Conservation (phyloP, 2,888 invertebrate genomes). For the Trissoscelio sp. region DNA sequence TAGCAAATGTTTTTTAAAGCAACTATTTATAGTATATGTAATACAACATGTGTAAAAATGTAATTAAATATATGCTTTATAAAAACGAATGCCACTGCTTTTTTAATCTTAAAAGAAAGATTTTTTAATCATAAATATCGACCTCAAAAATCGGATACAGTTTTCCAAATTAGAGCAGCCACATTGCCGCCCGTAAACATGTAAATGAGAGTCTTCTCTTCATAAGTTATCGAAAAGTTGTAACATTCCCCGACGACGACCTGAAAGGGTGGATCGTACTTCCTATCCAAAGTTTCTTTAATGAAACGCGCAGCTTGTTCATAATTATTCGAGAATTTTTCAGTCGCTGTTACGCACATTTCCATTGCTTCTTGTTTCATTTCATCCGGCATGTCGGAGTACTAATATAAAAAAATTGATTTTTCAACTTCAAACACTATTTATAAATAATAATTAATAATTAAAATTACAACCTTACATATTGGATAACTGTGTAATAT, state of each 20-base stretch:
- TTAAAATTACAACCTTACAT: slow-evolving; percentile 87
- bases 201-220: slow-evolving; percentile 93
- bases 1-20: slow-evolving; percentile 9
- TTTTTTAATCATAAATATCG: too few relatives aligned
- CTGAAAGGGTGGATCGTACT: slow-evolving; percentile 91
- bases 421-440: not conserved
- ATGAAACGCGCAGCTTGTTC: slow-evolving; percentile 96
- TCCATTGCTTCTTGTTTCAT: slow-evolving; percentile 96
- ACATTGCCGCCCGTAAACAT: slow-evolving; percentile 96
- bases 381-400: slow-evolving; percentile 94
- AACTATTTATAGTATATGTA: slow-evolving; percentile 2
- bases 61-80: slow-evolving; percentile 13
- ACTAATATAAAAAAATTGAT: slow-evolving; percentile 43
- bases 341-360: slow-evolving; percentile 95
- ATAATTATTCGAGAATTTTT: slow-evolving; percentile 92
- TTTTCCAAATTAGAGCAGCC: slow-evolving; percentile 84
- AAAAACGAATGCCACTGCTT: too few relatives aligned
- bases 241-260: slow-evolving; percentile 98
- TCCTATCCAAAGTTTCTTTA: slow-evolving; percentile 97
- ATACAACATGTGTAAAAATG: slow-evolving; percentile 16
- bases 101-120: too few relatives aligned
- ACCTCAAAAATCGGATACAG: slow-evolving; percentile 68
- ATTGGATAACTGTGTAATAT: slow-evolving; percentile 92
- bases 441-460: not conserved
- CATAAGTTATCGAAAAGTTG: slow-evolving; percentile 96